Evolutionary conservation across 2,888 invertebrate genomes (phyloP).

Genomic region (Cephus pulcher): DNA sequence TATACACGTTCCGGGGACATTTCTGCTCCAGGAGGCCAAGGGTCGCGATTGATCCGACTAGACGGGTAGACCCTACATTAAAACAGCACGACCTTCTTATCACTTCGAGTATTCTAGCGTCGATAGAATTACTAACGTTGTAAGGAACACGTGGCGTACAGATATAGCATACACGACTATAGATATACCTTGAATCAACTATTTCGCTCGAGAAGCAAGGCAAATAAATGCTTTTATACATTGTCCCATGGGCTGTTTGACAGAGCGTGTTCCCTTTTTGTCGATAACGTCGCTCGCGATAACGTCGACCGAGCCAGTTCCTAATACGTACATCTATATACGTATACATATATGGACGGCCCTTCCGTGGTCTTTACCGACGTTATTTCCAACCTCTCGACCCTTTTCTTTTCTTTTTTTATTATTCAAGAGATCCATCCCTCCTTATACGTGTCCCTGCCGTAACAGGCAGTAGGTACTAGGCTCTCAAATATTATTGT

Average conservation of each 20-base stretch:
- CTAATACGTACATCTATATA: constrained; percentile 9
- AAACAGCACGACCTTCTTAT: not conserved
- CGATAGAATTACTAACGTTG: not conserved
- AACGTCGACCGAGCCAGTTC: not conserved
- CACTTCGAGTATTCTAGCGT: not conserved
- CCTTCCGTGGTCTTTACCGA: constrained; percentile 17
- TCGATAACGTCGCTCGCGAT: not conserved
- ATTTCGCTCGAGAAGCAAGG: not conserved
- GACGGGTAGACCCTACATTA: not conserved
- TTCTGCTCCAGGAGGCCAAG: not conserved
- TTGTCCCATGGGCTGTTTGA: not conserved
- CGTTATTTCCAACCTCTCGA: not conserved
- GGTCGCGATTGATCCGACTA: not conserved
- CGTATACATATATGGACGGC: constrained; percentile 1
- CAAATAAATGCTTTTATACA: not conserved
- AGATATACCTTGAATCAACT: not conserved
- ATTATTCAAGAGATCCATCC: constrained; percentile 12
- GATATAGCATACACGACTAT: not conserved
- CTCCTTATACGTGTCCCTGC: not conserved
- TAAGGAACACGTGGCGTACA: not conserved
- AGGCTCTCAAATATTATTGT: not conserved
- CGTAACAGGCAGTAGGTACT: not conserved
- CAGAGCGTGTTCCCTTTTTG: not conserved
- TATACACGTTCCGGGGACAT: not conserved
- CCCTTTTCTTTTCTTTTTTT: constrained; percentile 5